Base-by-base conservation (phyloP, 2,888 invertebrate genomes). In the Malachius bipustulatus region DNA sequence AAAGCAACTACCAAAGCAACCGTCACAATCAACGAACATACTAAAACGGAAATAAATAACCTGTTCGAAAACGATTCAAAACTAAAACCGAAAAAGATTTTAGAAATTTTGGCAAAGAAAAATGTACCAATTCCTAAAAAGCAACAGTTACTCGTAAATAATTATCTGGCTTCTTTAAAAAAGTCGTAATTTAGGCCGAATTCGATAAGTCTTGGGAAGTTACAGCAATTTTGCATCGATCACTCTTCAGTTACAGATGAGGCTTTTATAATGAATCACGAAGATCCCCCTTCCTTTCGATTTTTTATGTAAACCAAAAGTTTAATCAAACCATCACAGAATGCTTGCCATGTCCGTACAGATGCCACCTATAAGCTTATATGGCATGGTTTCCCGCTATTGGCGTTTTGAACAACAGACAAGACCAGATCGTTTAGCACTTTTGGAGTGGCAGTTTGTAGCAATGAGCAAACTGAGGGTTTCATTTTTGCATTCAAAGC, bases 361-460 rank as follows among this genome's bases (percentile, higher is more conserved):
- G 49, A 49, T 45, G 42, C 47, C 16, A 48, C 46, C 16, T 45
- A 45, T 35, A 48, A 49, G 30, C 36, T 47, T 24, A 40, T 48
- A 13, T 48, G 47, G 47, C 46, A 50, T 32, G 49, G 46, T 30
- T 49, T 49, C 28, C 47, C 48, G n/a, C 39, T 48, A 15, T 30
- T 49, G 9, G 36, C 47, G 26, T 36, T 44, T 34, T 45, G 45
- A 35, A 47, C 38, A 35, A 49, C 49, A 29, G 49, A 49, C 32
- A 40, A 36, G 35, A 38, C 40, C 33, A 36, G 35, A 30, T 11
- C 35, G 26, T 49, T 50, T 38, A 44, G n/a, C n/a, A n/a, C n/a
- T n/a, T n/a, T n/a, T n/a, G n/a, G n/a, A n/a, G n/a, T n/a, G n/a
- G n/a, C n/a, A 48, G 44, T 44, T 26, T 27, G 37, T 6, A 40